phyloP scores from a whole-genome alignment of 2,888 invertebrate genomes.

The Lapara coniferarum region DNA sequence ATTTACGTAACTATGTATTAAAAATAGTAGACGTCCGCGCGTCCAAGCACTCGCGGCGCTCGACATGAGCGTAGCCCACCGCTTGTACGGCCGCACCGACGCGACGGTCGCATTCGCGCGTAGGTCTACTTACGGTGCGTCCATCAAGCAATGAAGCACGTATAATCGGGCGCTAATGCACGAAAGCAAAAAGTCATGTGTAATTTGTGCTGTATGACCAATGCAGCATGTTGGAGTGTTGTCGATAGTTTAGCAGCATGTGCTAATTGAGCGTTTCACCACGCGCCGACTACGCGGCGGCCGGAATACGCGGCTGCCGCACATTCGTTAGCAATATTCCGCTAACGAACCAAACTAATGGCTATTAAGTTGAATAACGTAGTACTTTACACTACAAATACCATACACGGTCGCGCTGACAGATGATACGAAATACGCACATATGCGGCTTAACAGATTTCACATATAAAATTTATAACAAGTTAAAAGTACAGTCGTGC shows the following conservation, averaged over 20 bases:
- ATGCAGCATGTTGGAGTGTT: slow-evolving; percentile 27
- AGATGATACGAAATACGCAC: slow-evolving; percentile 55
- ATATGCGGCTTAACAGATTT: slow-evolving; percentile 42
- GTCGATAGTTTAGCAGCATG: slow-evolving; percentile 43
- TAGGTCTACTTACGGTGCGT: background rate
- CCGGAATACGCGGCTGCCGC: slow-evolving; percentile 66
- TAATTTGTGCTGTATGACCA: slow-evolving; percentile 33
- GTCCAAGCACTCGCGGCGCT: background rate
- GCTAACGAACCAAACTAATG: slow-evolving; percentile 83
- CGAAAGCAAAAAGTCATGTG: slow-evolving; percentile 26
- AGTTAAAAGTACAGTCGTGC: slow-evolving; percentile 28
- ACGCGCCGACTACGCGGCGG: slow-evolving; percentile 46
- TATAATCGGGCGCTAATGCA: background rate
- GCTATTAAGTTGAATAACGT: slow-evolving; percentile 81
- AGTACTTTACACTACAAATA: slow-evolving; percentile 73
- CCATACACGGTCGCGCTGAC: slow-evolving; percentile 59
- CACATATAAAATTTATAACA: slow-evolving; percentile 33
- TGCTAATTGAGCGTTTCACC: slow-evolving; percentile 78
- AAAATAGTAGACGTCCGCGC: background rate
- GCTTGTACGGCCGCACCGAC: background rate
- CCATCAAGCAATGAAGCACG: background rate
- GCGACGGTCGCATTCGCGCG: background rate
- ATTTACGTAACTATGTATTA: no score
- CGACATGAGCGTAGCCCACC: background rate
- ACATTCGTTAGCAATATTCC: slow-evolving; percentile 83